Base-by-base conservation (phyloP, 2,113 vertebrate species). In the Alectura lathami region DNA sequence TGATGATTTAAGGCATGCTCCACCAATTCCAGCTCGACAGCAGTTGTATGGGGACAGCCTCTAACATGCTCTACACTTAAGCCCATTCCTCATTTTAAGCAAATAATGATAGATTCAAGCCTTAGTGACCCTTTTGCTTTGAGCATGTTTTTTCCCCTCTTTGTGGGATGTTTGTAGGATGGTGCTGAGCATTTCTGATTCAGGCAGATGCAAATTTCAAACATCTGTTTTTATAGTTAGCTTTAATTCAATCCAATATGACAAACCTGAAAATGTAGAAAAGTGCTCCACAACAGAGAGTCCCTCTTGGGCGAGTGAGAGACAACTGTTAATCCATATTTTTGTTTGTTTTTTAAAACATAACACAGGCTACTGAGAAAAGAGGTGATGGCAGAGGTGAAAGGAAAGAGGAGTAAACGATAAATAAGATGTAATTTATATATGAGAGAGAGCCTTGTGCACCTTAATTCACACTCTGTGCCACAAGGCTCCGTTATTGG, bases 391-490 rank as follows among this genome's bases (percentile, higher is more conserved):
- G 45, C 17, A 88, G 45, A 50, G 17, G 38, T 0, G 1, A 84
- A 83, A 87, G 62, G n/a, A 51, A 72, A 87, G 60, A 80, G 20
- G 26, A 64, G 32, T 27, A 86, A 94, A 54, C 38, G 64, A 29
- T n/a, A 87, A 83, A 59, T 27, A 82, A 1, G 7, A 66, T 3
- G 16, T 30, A 86, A 83, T 6, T 29, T 56, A 54, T 91, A 86
- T 12, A 94, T 21, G 40, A 0, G 5, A 78, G 30, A n/a, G 43
- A 81, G 59, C 21, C 86, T 57, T 80, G 43, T 4, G 67, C 83
- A 99, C 99, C 99, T 99, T 97, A 99, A 96, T 98, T 99, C 99
- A 94, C 99, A 99, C 62, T 99, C 99, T 34, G 97, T 98, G 97
- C 98, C 98, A 62, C 99, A 99, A 42, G 98, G 96, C 92, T 99